These are phyloP conservation scores for Clanis bilineata DNA, from an alignment of 2,888 invertebrate species.

Conservation along the genomic window DNA sequence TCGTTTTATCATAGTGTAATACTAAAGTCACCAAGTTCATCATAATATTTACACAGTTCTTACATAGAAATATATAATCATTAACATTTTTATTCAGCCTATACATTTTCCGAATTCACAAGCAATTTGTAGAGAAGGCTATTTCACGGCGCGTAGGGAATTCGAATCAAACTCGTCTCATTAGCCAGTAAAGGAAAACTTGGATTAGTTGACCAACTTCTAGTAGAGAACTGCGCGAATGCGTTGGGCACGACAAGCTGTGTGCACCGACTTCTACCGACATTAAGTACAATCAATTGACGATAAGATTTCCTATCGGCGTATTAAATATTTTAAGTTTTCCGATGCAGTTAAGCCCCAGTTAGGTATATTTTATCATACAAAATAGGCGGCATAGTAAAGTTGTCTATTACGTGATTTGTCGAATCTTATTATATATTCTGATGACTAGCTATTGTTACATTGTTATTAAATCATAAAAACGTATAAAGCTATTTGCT, in stretches of 20 bases:
- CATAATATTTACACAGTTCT: too few species aligned
- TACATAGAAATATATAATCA: background rate
- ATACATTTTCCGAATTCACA: constrained; percentile 7
- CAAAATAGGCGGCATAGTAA: too few species aligned
- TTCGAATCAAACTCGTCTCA: constrained; percentile 80
- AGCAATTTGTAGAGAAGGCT: constrained; percentile 37
- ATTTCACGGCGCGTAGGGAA: constrained; percentile 57
- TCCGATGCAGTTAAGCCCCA: background rate
- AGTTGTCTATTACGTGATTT: too few species aligned
- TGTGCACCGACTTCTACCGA: constrained; percentile 37
- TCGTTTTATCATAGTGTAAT: too few species aligned
- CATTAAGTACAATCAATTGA: constrained; percentile 35
- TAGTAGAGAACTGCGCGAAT: constrained; percentile 52
- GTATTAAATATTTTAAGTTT: constrained; percentile 17
- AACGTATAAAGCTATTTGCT: too few species aligned
- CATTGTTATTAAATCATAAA: too few species aligned
- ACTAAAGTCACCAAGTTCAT: too few species aligned
- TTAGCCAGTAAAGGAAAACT: constrained; percentile 79
- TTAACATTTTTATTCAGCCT: constrained; percentile 4
- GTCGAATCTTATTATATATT: too few species aligned
- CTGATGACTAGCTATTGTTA: too few species aligned
- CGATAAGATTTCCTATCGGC: constrained; percentile 17
- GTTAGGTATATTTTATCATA: too few species aligned
- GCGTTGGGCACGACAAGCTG: constrained; percentile 45
- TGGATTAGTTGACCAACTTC: constrained; percentile 80